Conservation (phyloP, 2,888 invertebrate genomes). For the Acrobasis repandana region DNA sequence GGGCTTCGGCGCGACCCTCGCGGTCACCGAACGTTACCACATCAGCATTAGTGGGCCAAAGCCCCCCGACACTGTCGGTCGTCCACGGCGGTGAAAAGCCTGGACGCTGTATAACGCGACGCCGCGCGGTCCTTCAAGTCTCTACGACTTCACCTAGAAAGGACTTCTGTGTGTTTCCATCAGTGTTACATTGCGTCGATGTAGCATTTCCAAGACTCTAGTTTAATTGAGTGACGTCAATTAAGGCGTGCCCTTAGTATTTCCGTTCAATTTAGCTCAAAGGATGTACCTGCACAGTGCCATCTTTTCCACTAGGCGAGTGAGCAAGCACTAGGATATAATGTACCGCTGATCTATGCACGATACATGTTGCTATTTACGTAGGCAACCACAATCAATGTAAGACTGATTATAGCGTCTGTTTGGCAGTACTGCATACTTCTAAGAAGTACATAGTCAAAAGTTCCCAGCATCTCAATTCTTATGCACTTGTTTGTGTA, state of each 20-base stretch:
- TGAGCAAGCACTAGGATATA: too few relatives aligned
- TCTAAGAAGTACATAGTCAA: too few relatives aligned
- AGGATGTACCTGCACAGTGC: not conserved
- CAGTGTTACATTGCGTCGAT: slow-evolving; percentile 17
- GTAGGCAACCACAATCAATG: too few relatives aligned
- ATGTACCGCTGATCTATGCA: too few relatives aligned
- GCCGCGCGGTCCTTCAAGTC: slow-evolving; percentile 39
- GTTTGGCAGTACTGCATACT: too few relatives aligned
- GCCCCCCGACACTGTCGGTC: slow-evolving; percentile 38
- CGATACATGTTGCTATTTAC: too few relatives aligned
- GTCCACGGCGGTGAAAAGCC: slow-evolving; percentile 72
- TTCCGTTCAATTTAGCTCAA: slow-evolving; percentile 42
- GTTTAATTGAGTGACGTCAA: slow-evolving; percentile 12
- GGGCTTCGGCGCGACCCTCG: slow-evolving; percentile 45
- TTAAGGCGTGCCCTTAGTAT: slow-evolving; percentile 9
- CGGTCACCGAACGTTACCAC: slow-evolving; percentile 50
- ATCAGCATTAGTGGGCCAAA: slow-evolving; percentile 59
- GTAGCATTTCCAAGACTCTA: slow-evolving; percentile 17
- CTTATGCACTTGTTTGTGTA: too few relatives aligned
- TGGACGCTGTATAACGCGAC: slow-evolving; percentile 43
- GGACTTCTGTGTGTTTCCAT: slow-evolving; percentile 24
- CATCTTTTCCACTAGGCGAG: too few relatives aligned
- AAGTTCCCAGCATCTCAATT: too few relatives aligned
- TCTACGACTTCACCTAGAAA: slow-evolving; percentile 1
- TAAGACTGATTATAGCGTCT: too few relatives aligned